Base-by-base conservation (phyloP, 1,140 invertebrate genomes). In the Homarus americanus region DNA sequence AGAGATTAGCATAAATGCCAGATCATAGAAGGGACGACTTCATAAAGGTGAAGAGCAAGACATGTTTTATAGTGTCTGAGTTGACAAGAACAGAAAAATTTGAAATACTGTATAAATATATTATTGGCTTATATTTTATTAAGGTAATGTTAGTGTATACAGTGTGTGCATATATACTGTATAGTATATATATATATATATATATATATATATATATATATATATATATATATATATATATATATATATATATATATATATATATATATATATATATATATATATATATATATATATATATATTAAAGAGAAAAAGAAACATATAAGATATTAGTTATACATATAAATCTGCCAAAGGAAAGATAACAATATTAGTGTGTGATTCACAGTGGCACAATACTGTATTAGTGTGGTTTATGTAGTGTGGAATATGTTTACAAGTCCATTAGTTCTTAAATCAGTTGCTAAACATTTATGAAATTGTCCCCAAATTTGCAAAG, bases 241-340 rank as follows among this genome's bases (percentile, higher is more conserved):
- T 72, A 5, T 72, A 72, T 72, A 5, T 72, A 72, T 72, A 72
- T 72, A 24, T 24, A 72, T 72, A 72, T 72, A 72, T 72, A 72
- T 72, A 72, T 72, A 72, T 72, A 72, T 72, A 72, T 72, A 72
- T 72, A 72, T 72, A 72, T 72, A 72, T 72, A n/a, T n/a, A n/a
- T n/a, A n/a, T n/a, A n/a, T n/a, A n/a, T n/a, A n/a, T n/a, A n/a
- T n/a, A n/a, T n/a, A n/a, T n/a, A n/a, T n/a, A n/a, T n/a, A n/a
- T n/a, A n/a, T n/a, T n/a, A n/a, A n/a, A n/a, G n/a, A n/a, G n/a
- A n/a, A n/a, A n/a, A n/a, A n/a, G n/a, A n/a, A n/a, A n/a, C n/a
- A n/a, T n/a, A n/a, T n/a, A n/a, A n/a, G n/a, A n/a, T n/a, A n/a
- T n/a, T n/a, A n/a, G n/a, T n/a, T n/a, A n/a, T n/a, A 58, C 53